phyloP scores from a whole-genome alignment of 2,888 invertebrate species.

The Ctena decussata region DNA sequence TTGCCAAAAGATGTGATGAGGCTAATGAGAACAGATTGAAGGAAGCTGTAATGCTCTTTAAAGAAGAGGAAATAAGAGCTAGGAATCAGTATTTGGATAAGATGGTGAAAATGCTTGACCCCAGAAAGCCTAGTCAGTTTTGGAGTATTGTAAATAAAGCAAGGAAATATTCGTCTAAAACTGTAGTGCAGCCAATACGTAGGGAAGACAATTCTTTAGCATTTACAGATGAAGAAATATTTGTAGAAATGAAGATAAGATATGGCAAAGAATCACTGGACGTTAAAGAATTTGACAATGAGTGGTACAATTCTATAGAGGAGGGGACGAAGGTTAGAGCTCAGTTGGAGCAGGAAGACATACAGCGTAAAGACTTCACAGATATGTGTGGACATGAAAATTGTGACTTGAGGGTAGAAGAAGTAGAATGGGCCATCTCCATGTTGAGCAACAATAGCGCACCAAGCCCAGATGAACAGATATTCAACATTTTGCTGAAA shows the following conservation, averaged over 20 bases:
- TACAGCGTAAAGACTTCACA: not conserved
- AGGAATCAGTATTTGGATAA: not conserved
- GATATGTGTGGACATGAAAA: not conserved
- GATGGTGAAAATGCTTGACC: not conserved
- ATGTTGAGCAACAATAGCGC: not conserved
- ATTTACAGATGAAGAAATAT: conserved; percentile 24
- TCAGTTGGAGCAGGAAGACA: not conserved
- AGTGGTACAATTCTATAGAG: not conserved
- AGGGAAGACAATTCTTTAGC: conserved; percentile 16
- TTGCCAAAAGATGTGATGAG: not conserved
- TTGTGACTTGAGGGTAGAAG: not conserved
- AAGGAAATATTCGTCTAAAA: not conserved
- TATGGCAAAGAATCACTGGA: conserved; percentile 25
- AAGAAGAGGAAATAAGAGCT: not conserved
- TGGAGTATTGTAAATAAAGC: conserved; percentile 11
- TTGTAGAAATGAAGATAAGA: conserved; percentile 29
- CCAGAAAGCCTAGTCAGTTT: conserved; percentile 7
- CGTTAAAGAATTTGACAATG: not conserved
- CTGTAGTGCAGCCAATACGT: conserved; percentile 14
- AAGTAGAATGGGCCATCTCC: not conserved
- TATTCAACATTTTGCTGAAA: not conserved
- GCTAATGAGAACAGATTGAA: not conserved
- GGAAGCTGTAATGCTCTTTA: not conserved
- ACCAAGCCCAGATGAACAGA: conserved; percentile 25
- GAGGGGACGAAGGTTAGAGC: not conserved